Percentiles rank a stretch among this genome's conserved stretches.
Conservation (phyloP, 2,113 vertebrate genomes). For the Thalassarche chlororhynchos region DNA sequence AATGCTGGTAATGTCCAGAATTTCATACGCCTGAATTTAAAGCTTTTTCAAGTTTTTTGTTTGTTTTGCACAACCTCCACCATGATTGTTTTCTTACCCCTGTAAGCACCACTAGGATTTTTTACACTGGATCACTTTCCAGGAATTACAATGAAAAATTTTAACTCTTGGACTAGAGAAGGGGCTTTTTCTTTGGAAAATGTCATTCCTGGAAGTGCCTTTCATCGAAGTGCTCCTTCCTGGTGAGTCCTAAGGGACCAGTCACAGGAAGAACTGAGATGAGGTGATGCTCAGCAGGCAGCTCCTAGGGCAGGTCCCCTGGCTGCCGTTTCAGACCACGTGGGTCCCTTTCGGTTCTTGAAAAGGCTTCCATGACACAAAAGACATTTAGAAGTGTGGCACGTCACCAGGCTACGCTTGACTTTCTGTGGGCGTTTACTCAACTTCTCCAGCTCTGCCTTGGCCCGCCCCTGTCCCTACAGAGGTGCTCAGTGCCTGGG, state of each 20-base stretch:
- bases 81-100: background rate
- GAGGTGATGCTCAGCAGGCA: background rate
- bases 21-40: background rate
- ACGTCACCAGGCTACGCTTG: rapidly evolving
- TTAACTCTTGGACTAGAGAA: background rate
- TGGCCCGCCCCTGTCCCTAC: background rate
- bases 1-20: background rate
- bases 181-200: background rate
- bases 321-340: rapidly evolving
- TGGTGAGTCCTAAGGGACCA: background rate
- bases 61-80: background rate
- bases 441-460: background rate
- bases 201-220: background rate
- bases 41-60: background rate
- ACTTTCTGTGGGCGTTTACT: background rate
- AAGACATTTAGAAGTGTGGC: background rate
- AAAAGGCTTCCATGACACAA: background rate
- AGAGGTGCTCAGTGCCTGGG: background rate
- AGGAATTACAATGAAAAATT: background rate
- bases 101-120: background rate
- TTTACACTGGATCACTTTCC: background rate
- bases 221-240: background rate
- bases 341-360: background rate
- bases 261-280: background rate
- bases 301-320: background rate